Conservation (phyloP, 2,797 vertebrate species). For the Jordanella pulchra region DNA sequence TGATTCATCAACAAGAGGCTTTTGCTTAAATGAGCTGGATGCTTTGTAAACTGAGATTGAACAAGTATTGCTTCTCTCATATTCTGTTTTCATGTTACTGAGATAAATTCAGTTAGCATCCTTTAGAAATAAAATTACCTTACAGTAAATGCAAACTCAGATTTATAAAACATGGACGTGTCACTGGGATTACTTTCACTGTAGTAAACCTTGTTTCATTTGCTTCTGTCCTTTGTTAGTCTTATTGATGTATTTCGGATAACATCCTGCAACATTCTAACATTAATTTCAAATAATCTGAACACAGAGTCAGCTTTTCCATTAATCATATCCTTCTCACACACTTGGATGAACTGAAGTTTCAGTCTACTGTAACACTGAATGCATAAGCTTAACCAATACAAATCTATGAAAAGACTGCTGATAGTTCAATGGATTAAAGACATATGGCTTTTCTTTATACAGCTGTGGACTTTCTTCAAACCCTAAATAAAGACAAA, state of each 20-base stretch:
- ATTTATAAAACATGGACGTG: constrained; percentile 9
- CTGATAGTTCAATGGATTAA: constrained; percentile 72
- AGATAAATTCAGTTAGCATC: constrained; percentile 16
- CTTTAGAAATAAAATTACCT: constrained; percentile 9
- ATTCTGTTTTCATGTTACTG: background rate
- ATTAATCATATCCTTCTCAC: constrained; percentile 4
- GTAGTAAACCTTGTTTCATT: background rate
- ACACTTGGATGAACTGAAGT: constrained; percentile 9
- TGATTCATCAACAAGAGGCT: constrained; percentile 3
- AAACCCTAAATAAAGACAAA: constrained; percentile 23
- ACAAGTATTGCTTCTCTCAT: background rate
- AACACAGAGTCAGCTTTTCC: constrained; percentile 38
- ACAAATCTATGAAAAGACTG: constrained; percentile 58
- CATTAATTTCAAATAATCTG: constrained; percentile 6
- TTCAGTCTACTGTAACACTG: constrained; percentile 21
- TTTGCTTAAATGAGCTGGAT: constrained; percentile 12
- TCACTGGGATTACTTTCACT: constrained; percentile 3
- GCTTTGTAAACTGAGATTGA: background rate
- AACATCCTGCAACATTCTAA: background rate
- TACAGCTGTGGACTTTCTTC: constrained; percentile 27
- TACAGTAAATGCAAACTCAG: constrained; percentile 7
- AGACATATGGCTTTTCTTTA: constrained; percentile 41
- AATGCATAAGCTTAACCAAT: constrained; percentile 32
- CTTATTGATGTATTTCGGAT: background rate
- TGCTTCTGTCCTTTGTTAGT: constrained; percentile 1